Conservation (phyloP, 2,113 vertebrate genomes). For the Thryonomys swinderianus region DNA sequence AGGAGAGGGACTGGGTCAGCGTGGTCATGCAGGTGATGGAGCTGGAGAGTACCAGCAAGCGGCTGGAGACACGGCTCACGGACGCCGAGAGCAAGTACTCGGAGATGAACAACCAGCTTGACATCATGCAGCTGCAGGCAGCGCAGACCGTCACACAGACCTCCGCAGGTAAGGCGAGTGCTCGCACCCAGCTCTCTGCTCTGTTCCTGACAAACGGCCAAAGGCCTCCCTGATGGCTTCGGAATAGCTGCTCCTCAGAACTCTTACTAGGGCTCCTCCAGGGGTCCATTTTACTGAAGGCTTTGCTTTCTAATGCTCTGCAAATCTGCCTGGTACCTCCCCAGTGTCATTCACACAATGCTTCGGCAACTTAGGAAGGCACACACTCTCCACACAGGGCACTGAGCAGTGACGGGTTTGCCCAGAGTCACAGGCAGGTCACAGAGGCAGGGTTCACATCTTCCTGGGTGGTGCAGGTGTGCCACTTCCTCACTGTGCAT, state of each 20-base stretch:
- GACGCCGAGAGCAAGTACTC: constrained; percentile 97
- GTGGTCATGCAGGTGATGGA: constrained; percentile 95
- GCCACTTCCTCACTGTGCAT: not conserved
- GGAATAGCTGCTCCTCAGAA: not conserved
- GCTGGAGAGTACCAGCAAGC: constrained; percentile 92
- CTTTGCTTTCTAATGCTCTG: not conserved
- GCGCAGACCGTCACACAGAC: constrained; percentile 93
- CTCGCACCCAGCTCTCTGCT: not conserved
- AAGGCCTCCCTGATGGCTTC: not conserved
- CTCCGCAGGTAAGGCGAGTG: constrained; percentile 92
- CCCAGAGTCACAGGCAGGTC: not conserved
- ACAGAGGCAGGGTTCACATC: not conserved
- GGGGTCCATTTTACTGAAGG: not conserved
- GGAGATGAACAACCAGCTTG: constrained; percentile 95
- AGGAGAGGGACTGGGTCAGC: constrained; percentile 91
- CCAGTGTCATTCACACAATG: not conserved
- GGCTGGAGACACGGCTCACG: constrained; percentile 90
- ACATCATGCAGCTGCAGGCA: constrained; percentile 96
- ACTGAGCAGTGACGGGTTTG: not conserved
- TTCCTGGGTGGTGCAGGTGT: not conserved
- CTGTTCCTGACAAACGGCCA: fast-evolving
- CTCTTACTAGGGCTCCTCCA: not conserved
- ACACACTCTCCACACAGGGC: not conserved
- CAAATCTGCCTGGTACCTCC: not conserved
- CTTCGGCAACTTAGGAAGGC: not conserved